A percentile compares a stretch with the other conserved stretches of the same genome.
These are phyloP conservation scores for Huso huso DNA, from an alignment of 2,797 vertebrate genomes.

Conservation along the genomic window DNA sequence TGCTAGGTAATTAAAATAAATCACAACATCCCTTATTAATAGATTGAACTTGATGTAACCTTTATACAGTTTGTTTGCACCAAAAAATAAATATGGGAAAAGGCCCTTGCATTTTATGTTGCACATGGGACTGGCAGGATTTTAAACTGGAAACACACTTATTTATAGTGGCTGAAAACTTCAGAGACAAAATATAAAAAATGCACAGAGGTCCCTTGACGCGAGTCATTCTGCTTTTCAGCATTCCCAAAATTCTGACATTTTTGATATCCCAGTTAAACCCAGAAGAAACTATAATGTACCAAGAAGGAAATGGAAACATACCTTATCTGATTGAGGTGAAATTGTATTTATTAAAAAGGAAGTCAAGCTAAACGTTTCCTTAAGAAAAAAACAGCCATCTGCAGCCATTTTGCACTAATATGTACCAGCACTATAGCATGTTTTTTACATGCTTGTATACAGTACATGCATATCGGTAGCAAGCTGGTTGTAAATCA, in stretches of 20 bases:
- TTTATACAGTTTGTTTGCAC: too few relatives aligned
- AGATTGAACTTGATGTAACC: too few relatives aligned
- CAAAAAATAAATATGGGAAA: not conserved
- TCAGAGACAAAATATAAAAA: not conserved
- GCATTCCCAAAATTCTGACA: not conserved
- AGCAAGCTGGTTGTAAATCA: too few relatives aligned
- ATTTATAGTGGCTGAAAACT: not conserved
- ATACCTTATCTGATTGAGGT: not conserved
- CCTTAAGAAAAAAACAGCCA: too few relatives aligned
- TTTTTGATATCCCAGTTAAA: not conserved
- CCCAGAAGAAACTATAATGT: not conserved
- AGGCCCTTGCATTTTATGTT: not conserved
- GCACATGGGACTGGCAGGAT: not conserved
- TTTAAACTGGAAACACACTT: not conserved
- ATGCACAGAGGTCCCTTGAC: not conserved
- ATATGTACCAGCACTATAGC: too few relatives aligned
- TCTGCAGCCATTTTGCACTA: too few relatives aligned
- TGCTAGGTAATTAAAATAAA: too few relatives aligned
- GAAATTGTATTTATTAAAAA: not conserved
- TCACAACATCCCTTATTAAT: too few relatives aligned
- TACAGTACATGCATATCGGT: too few relatives aligned
- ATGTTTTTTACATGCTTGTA: too few relatives aligned
- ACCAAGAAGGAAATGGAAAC: not conserved
- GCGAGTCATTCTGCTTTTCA: not conserved
- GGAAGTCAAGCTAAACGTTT: too few relatives aligned